Evolutionary conservation across 2,113 vertebrate species (phyloP).

Genomic region (Tychaedon coryphoeus): DNA sequence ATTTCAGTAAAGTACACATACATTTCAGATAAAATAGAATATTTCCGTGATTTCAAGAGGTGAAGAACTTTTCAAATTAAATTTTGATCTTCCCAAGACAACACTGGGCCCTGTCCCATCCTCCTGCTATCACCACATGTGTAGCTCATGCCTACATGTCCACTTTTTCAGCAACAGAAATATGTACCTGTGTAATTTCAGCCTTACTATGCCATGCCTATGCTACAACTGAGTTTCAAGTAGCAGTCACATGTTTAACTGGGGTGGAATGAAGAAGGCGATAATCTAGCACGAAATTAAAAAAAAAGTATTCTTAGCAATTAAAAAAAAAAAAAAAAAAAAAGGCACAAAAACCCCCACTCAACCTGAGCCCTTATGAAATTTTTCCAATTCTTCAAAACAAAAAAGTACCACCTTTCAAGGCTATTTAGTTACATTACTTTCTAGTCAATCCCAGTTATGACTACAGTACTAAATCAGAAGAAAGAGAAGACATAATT

Average conservation of each 20-base stretch:
- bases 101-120: background rate
- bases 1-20: background rate
- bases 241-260: background rate
- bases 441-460: background rate
- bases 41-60: background rate
- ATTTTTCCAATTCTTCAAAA: background rate
- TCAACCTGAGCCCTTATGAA: background rate
- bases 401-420: background rate
- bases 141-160: accelerated
- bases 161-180: background rate
- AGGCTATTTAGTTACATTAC: background rate
- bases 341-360: background rate
- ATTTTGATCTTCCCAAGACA: background rate
- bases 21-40: background rate
- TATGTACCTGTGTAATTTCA: background rate
- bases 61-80: background rate
- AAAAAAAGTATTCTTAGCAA: background rate
- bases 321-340: background rate
- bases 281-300: background rate
- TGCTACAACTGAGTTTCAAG: background rate
- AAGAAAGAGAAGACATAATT: background rate
- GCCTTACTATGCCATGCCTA: background rate
- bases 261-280: background rate
- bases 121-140: accelerated
- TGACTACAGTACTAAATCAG: background rate